A percentile compares a stretch with the other conserved stretches of the same genome.
These are phyloP conservation scores for Aurelia aurita complex sp. Pacific DNA, from an alignment of 30 jellyfish, hydroid and myxozoan genomes.

Conservation along the genomic window DNA sequence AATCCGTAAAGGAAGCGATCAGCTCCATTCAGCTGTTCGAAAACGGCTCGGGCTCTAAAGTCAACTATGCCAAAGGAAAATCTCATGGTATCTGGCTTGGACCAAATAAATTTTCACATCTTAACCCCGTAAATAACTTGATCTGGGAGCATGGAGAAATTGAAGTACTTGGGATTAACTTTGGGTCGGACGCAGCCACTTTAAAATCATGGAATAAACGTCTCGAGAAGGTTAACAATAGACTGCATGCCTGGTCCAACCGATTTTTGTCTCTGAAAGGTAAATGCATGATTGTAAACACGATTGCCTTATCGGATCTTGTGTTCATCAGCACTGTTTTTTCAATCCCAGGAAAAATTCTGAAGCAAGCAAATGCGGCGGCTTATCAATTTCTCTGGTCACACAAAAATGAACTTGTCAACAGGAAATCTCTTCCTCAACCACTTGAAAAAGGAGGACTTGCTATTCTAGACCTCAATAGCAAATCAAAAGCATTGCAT, in stretches of 20 bases:
- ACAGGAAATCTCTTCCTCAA: slow-evolving; percentile 1
- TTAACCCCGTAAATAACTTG: background rate
- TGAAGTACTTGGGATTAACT: slow-evolving; percentile 2
- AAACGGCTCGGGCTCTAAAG: slow-evolving; percentile 23
- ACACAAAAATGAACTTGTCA: slow-evolving; percentile 2
- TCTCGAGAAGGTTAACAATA: background rate
- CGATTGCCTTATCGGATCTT: slow-evolving; percentile 12
- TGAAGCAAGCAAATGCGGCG: no score
- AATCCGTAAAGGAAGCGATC: slow-evolving; percentile 9
- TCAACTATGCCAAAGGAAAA: background rate
- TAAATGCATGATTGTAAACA: slow-evolving; percentile 2
- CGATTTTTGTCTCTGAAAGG: slow-evolving; percentile 31
- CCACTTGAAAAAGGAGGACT: slow-evolving; percentile 2
- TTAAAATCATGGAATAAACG: background rate
- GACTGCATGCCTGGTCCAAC: background rate
- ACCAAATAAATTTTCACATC: background rate
- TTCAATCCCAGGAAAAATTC: background rate
- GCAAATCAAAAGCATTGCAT: background rate
- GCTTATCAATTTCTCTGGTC: slow-evolving; percentile 11
- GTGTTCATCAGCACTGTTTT: slow-evolving; percentile 1
- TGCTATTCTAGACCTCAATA: background rate
- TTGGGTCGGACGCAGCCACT: background rate
- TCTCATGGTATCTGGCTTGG: slow-evolving; percentile 18
- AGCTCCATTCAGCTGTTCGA: background rate
- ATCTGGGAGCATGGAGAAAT: background rate